Evolutionary conservation across 2,888 invertebrate species (phyloP), one percentile per base, ranked within the genome.

Genomic region (Elysia crispata): DNA sequence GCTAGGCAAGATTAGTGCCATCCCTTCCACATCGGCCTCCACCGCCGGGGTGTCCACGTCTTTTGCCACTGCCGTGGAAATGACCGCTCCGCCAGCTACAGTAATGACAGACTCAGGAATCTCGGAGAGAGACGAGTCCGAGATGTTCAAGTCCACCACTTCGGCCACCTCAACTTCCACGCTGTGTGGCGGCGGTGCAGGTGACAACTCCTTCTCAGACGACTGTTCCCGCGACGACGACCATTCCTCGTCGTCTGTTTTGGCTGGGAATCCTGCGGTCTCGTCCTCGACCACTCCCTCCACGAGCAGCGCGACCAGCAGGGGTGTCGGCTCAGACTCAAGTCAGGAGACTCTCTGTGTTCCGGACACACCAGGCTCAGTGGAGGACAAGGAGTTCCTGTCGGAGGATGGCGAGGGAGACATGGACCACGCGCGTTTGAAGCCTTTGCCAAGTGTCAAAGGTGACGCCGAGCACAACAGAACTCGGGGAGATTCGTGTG

Each of bases 61-160:
- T 3, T 3, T 41, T 11, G 41, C 41, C 41, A 11, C 41, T 41
- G 41, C 41, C 41, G 11, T 11, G 41, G 41, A 41, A 41, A 41
- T 41, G 41, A 11, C 11, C 11, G 41, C 41, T 41, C 83, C 82
- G 18, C 62, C 81, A 0, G 77, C 81, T 33, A 83, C 83, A 18
- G 77, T 85, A 15, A 88, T 88, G 88, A 84, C 85, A 1, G 89
- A 89, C 81, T 88, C 88, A 73, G 88, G 88, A 23, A 87, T 88
- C n/a, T 85, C 85, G 6, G 83, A 85, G 25, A 81, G 79, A 62
- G 80, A 75, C 23, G 41, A 41, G 41, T 41, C 41, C 11, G 41
- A 41, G 41, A 41, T 41, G 41, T 81, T 82, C 57, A 67, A 79
- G n/a, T 74, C 72, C 23, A 66, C 69, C 49, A 64, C 76, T 0